Base-by-base conservation (phyloP, 2,888 invertebrate genomes). In the Agrotis clavis region DNA sequence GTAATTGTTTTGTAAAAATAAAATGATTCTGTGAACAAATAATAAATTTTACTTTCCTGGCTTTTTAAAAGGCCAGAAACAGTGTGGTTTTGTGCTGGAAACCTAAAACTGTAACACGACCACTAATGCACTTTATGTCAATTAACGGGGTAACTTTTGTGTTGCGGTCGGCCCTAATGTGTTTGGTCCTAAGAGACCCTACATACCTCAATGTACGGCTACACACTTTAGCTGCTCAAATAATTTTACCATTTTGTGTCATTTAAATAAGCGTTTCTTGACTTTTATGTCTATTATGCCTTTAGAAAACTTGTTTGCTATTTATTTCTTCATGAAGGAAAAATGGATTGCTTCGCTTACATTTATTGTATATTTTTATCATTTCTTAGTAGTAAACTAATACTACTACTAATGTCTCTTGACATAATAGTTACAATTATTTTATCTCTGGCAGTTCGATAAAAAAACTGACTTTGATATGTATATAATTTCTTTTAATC, bases 121-220 rank as follows among this genome's bases (percentile, higher is more conserved):
- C 66, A n/a, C 47, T 53, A 53, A 64, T 71, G 47, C n/a, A 53
- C 50, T 68, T 50, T 45, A 25, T 57, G 50, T 67, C 77, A 76
- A 68, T 76, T 45, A 68, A 62, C 61, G 72, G 74, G 80, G 82
- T 81, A 86, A 88, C 85, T 88, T 86, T 72, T 56, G 48, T 57
- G 56, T 67, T 50, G 77, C 30, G 69, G 68, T 48, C 14, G 13
- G 68, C 45, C 77, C 83, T 85, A 85, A 73, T 73, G 69, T 50
- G 56, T 73, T 68, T 67, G 68, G 45, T 57, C 56, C 69, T 68
- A 18, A 50, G 30, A 50, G 48, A 50, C 45, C 48, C 13, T 21
- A n/a, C 16, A 16, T 57, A 57, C 56, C 13, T 45, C 19, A 25
- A 54, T 67, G 3, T n/a, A 21, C 11, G 19, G 18, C 16, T 4